Base-by-base conservation (phyloP, 2,113 vertebrate genomes). In the Drymodes brunneopygia region DNA sequence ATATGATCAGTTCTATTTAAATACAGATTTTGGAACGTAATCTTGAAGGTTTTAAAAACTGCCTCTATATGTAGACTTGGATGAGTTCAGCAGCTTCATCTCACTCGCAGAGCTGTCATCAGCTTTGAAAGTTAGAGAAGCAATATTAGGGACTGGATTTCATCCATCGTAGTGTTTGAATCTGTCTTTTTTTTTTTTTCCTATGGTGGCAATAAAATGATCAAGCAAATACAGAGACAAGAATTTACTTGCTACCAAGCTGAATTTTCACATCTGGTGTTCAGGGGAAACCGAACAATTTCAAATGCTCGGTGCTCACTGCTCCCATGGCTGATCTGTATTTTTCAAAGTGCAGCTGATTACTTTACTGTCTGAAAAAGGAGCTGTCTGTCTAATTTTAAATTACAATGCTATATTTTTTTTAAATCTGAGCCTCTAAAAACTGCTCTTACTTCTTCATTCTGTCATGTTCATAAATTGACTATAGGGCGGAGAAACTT, bases 331-430 rank as follows among this genome's bases (percentile, higher is more conserved):
- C 84, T 85, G 57, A 40, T 91, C 45, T 82, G 50, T 82, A 16
- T 82, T 89, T 95, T 87, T 92, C 78, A 85, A 77, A 94, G 91
- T 82, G 57, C 65, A 85, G 45, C 70, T 72, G 81, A 85, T 94
- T 95, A 69, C 84, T 91, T 91, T 73, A 29, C 61, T 72, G 48
- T 47, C 81, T 91, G 74, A 77, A 71, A 78, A 85, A 69, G 53
- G 73, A 92, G 42, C 70, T 75, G 60, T 47, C 48, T 91, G n/a
- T 56, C 73, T 95, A 91, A 90, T 93, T 95, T 91, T 57, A 91
- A 91, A 91, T 94, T 72, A 91, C 74, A 85, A 71, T 80, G 31
- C 51, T 64, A 2, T 51, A 10, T 36, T 21, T 69, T 50, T 88
- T 54, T 57, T 3, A 56, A 88, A 57, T 74, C 38, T 60, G 29